Conservation (phyloP, 2,113 vertebrate species). For the Oreotrochilus melanogaster region DNA sequence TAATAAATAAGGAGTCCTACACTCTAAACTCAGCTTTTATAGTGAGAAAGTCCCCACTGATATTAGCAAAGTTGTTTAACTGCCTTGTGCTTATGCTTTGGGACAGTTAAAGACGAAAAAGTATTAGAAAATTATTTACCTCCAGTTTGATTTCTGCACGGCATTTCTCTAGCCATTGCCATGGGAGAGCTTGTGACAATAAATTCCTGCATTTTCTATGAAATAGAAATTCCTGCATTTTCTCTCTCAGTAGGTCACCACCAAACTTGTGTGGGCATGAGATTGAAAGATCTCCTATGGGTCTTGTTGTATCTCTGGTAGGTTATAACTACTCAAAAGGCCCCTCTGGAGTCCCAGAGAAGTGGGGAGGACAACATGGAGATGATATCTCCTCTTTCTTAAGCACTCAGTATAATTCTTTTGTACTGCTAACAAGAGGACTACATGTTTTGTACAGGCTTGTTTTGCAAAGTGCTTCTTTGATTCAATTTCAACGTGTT, state of each 20-base stretch:
- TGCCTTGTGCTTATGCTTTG: background rate
- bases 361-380: background rate
- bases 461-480: conserved; percentile 26
- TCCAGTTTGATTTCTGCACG: background rate
- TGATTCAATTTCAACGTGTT: background rate
- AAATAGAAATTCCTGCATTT: background rate
- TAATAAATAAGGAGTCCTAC: background rate
- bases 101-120: background rate
- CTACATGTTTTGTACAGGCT: background rate
- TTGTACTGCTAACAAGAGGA: conserved; percentile 11
- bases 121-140: background rate
- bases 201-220: background rate
- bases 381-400: background rate
- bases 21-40: background rate
- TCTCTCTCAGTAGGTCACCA: accelerated
- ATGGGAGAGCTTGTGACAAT: background rate
- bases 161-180: background rate
- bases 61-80: background rate
- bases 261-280: accelerated
- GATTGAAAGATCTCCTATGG: accelerated
- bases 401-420: background rate
- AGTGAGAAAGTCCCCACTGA: background rate
- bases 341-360: background rate
- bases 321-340: background rate
- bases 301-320: background rate